Conservation (phyloP, 2,888 invertebrate species). For the Pristionchus arcanus region DNA sequence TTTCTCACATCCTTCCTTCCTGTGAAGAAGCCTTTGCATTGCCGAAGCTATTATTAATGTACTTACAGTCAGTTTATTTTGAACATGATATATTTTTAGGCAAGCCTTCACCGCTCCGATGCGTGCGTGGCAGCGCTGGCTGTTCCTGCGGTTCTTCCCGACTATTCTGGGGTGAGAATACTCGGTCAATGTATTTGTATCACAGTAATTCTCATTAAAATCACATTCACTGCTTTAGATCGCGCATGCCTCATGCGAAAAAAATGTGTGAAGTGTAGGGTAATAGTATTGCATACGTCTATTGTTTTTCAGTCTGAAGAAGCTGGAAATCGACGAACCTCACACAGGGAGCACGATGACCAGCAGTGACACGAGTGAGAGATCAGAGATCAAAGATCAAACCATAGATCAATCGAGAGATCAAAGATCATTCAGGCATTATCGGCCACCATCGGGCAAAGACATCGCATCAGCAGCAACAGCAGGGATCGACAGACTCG, state of each 20-base stretch:
- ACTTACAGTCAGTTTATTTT: too few species aligned
- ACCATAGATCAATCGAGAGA: too few species aligned
- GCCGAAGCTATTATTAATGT: too few species aligned
- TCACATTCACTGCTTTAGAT: not conserved
- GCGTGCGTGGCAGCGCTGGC: conserved; percentile 68
- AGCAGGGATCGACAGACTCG: not conserved
- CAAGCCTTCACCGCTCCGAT: conserved; percentile 70
- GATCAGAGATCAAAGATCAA: conserved; percentile 13
- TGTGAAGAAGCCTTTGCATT: too few species aligned
- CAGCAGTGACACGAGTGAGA: conserved; percentile 42
- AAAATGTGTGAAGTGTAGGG: not conserved
- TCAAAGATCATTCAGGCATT: conserved; percentile 33
- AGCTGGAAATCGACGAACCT: conserved; percentile 28
- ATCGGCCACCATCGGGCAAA: not conserved
- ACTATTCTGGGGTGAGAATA: conserved; percentile 49
- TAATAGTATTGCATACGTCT: not conserved
- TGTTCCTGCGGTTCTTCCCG: conserved; percentile 67
- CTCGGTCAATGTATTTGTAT: not conserved
- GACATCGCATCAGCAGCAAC: not conserved
- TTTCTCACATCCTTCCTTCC: not conserved
- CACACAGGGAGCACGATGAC: conserved; percentile 20
- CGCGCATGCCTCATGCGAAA: not conserved
- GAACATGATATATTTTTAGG: conserved; percentile 53
- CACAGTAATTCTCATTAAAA: not conserved
- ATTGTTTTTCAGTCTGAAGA: conserved; percentile 40